Base-by-base conservation (phyloP, 2,797 vertebrate species). In the Myoxocephalus aenaeus region DNA sequence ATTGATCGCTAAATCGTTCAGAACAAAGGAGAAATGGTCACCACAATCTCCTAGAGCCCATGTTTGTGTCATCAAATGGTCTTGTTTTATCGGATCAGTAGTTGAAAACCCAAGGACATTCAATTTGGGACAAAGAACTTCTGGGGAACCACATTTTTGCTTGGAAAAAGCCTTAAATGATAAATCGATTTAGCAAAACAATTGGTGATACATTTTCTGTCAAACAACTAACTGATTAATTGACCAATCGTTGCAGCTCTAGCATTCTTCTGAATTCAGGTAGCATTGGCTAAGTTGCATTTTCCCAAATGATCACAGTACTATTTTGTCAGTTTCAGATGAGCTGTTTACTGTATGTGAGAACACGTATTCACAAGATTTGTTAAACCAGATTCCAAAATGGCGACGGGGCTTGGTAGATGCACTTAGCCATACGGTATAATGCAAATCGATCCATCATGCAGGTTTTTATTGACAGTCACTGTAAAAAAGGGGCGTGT, bases 401-500 rank as follows among this genome's bases (percentile, higher is more conserved):
- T 13, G 5, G 56, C 14, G 25, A 29, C 46, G 12, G 14, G 65
- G 34, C 25, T 8, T 25, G 3, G 44, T 38, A 34, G 66, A 70
- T 67, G 27, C 57, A 46, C 44, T 48, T 27, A 70, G 42, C 7
- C 25, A 18, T 58, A 13, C 48, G 58, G 25, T 61, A 32, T 63
- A 68, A 77, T 62, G 58, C 32, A 82, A 70, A 80, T 81, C 34
- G 62, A 71, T 76, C 53, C 57, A 70, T 77, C 44, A 67, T 67
- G 36, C 18, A 64, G 53, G 34, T 62, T 58, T 75, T 61, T 46
- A 54, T 66, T 36, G 51, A 70, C 14, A 25, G 34, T 70, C 36
- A 63, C 42, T 34, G 32, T 38, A 38, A 27, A 59, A 36, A 25
- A n/a, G 27, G 5, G 51, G 27, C 46, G 65, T 42, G 29, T 64